Conservation (phyloP, 2,888 invertebrate species). For the Hoplodrina ambigua region DNA sequence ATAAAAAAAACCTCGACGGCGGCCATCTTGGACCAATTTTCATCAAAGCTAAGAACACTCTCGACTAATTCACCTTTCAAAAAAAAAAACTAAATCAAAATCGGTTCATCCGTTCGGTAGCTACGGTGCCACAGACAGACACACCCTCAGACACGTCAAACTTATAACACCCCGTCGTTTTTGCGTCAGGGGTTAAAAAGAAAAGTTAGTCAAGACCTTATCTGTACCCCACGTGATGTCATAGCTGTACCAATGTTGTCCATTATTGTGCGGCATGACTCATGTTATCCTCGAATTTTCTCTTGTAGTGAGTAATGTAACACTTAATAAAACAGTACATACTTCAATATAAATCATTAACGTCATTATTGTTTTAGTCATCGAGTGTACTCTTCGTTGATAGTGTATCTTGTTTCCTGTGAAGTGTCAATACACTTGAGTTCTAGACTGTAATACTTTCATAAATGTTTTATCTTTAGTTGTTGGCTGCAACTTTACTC, state of each 20-base stretch:
- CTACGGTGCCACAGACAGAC: too few species aligned
- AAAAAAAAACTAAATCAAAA: too few species aligned
- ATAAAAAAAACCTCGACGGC: too few species aligned
- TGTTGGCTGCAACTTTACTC: not conserved
- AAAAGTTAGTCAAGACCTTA: not conserved
- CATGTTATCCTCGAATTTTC: constrained; percentile 4
- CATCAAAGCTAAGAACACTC: too few species aligned
- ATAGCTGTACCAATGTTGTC: not conserved
- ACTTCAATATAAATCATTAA: not conserved
- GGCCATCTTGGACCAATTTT: too few species aligned
- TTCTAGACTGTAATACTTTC: not conserved
- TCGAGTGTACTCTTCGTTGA: not conserved
- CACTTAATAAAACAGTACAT: not conserved
- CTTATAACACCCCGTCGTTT: too few species aligned
- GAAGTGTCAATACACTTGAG: not conserved
- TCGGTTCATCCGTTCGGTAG: too few species aligned
- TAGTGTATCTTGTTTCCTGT: constrained; percentile 1
- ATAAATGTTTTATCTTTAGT: not conserved
- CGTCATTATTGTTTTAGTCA: constrained; percentile 13
- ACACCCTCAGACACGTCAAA: too few species aligned
- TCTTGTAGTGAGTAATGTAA: not conserved
- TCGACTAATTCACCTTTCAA: too few species aligned
- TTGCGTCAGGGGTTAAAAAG: too few species aligned
- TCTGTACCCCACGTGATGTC: not conserved
- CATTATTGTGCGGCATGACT: constrained; percentile 3